A percentile compares a stretch with the other conserved stretches of the same genome.
Evolutionary conservation across 2,797 vertebrate species (phyloP).

Genomic region (Rhinoraja longicauda): DNA sequence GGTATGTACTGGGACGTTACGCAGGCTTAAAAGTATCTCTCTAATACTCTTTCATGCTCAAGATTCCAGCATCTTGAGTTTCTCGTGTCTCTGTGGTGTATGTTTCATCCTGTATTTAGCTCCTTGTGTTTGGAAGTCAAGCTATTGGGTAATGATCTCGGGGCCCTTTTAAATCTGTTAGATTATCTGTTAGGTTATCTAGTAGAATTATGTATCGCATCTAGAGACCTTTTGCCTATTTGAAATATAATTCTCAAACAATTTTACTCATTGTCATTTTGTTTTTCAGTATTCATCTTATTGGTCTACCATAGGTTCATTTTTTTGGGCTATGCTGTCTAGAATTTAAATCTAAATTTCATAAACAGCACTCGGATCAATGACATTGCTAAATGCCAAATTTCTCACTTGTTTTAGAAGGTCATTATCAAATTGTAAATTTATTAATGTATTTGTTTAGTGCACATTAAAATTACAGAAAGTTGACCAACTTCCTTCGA

Average conservation of each 20-base stretch:
- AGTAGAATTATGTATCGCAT: neutral
- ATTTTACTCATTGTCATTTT: neutral
- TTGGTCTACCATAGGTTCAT: neutral
- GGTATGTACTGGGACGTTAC: conserved; percentile 56
- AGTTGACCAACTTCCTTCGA: no score
- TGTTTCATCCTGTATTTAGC: neutral
- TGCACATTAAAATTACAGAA: no score
- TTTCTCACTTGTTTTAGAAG: no score
- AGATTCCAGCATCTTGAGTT: no score
- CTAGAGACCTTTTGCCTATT: neutral
- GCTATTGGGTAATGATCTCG: neutral
- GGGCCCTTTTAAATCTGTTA: neutral
- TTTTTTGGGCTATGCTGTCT: neutral
- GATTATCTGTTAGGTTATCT: neutral
- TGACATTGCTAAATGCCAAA: no score
- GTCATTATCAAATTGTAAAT: no score
- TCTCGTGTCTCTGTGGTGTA: neutral
- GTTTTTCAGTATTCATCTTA: neutral
- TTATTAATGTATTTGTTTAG: no score
- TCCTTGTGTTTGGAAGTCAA: neutral
- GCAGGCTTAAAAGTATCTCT: no score
- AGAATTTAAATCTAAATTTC: neutral
- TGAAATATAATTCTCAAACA: neutral
- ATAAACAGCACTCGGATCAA: no score
- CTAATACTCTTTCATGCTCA: no score